phyloP scores from a whole-genome alignment of 2,113 vertebrate species.

The Paramormyrops kingsleyae region DNA sequence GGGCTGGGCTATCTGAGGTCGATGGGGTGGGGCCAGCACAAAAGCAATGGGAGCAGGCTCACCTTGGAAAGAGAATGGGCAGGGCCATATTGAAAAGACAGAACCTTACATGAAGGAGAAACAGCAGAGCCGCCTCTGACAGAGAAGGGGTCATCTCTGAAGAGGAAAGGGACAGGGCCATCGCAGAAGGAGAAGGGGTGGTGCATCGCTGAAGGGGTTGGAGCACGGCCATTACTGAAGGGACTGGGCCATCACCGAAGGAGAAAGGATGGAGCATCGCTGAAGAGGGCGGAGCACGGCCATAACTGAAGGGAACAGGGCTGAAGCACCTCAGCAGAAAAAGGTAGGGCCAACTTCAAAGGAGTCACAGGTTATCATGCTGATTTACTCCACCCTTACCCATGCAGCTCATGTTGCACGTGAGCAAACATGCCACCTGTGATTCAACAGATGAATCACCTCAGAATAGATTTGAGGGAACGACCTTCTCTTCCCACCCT shows the following conservation, averaged over 20 bases:
- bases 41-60: slow-evolving; percentile 27
- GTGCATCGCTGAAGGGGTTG: not conserved
- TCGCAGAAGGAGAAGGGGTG: not conserved
- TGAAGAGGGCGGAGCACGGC: not conserved
- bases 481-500: not conserved
- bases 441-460: not conserved
- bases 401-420: not conserved
- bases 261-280: not conserved
- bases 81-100: not conserved
- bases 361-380: not conserved
- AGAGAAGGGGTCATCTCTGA: not conserved
- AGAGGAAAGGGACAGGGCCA: not conserved
- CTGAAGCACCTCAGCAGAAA: not conserved
- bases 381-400: not conserved
- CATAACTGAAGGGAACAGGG: not conserved
- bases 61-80: not conserved
- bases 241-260: not conserved
- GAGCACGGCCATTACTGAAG: not conserved
- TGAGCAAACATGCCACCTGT: not conserved
- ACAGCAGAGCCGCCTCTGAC: not conserved
- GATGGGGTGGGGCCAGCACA: not conserved
- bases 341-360: not conserved
- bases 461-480: not conserved
- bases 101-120: not conserved
- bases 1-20: not conserved